Evolutionary conservation across 2,888 invertebrate genomes (phyloP).

Genomic region (Seladonia tumulorum): DNA sequence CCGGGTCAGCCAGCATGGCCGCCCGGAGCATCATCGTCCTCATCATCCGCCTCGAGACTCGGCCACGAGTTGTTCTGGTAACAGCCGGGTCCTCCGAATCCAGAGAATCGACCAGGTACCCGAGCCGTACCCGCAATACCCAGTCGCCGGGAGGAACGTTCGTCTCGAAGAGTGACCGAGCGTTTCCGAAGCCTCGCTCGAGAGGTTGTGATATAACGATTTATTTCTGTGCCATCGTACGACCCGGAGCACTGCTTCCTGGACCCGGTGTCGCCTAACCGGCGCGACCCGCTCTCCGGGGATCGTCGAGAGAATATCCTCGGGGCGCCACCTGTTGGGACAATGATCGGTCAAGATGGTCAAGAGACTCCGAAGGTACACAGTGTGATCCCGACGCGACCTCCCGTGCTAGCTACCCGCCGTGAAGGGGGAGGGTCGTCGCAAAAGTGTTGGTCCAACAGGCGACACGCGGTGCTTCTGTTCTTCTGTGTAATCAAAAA

Average conservation of each 20-base stretch:
- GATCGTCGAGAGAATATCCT: background rate
- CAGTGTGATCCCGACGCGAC: background rate
- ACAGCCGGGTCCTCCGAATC: conserved; percentile 46
- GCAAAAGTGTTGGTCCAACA: background rate
- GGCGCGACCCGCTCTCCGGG: background rate
- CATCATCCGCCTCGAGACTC: conserved; percentile 72
- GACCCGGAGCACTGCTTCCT: conserved; percentile 39
- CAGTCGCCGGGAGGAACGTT: conserved; percentile 35
- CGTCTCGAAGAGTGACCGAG: conserved; percentile 35
- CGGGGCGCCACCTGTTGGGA: background rate
- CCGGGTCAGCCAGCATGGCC: conserved; percentile 84
- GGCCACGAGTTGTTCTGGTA: conserved; percentile 83
- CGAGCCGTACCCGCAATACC: background rate
- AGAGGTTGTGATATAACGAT: conserved; percentile 74
- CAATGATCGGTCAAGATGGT: background rate
- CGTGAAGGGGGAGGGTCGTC: background rate
- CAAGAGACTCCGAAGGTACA: background rate
- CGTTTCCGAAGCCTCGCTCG: conserved; percentile 61
- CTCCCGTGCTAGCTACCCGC: background rate
- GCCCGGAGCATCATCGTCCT: conserved; percentile 80
- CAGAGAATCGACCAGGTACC: background rate
- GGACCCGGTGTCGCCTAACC: conserved; percentile 33
- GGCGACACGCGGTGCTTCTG: conserved; percentile 36
- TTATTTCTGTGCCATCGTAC: conserved; percentile 68
- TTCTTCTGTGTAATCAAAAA: conserved; percentile 64